Conservation (phyloP, 1,140 invertebrate species). For the Listronotus bonariensis region DNA sequence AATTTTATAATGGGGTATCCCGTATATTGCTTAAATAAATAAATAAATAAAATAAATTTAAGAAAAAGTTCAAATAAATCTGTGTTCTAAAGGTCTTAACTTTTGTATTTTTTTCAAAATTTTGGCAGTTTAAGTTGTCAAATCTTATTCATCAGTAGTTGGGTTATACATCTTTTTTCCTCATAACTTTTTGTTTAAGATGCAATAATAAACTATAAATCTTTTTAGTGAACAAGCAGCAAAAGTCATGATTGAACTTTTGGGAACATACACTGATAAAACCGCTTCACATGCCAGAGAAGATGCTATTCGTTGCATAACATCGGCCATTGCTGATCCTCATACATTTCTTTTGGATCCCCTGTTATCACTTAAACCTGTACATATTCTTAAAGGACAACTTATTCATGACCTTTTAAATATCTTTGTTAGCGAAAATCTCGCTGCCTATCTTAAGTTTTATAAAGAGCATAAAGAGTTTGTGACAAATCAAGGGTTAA, state of each 20-base stretch:
- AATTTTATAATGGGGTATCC: too few relatives aligned
- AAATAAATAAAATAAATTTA: too few relatives aligned
- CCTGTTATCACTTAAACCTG: constrained; percentile 89
- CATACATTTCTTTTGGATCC: constrained; percentile 95
- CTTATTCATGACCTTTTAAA: constrained; percentile 93
- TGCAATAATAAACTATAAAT: too few relatives aligned
- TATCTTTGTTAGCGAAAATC: constrained; percentile 94
- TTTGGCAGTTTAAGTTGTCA: too few relatives aligned
- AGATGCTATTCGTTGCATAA: constrained; percentile 95
- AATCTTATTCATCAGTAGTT: too few relatives aligned
- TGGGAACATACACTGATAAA: constrained; percentile 94
- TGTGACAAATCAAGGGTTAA: constrained; percentile 83
- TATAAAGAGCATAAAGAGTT: constrained; percentile 94
- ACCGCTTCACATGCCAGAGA: constrained; percentile 95
- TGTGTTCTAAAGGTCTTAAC: too few relatives aligned
- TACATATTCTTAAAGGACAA: constrained; percentile 94
- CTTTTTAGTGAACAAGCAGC: constrained; percentile 81
- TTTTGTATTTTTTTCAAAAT: too few relatives aligned
- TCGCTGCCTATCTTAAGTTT: constrained; percentile 88
- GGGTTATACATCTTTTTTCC: too few relatives aligned
- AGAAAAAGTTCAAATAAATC: too few relatives aligned
- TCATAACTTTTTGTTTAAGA: too few relatives aligned
- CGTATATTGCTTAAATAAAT: too few relatives aligned
- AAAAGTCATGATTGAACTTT: constrained; percentile 94
- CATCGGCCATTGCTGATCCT: constrained; percentile 91